phyloP scores from a whole-genome alignment of 2,113 vertebrate genomes.

The Symphodus melops region DNA sequence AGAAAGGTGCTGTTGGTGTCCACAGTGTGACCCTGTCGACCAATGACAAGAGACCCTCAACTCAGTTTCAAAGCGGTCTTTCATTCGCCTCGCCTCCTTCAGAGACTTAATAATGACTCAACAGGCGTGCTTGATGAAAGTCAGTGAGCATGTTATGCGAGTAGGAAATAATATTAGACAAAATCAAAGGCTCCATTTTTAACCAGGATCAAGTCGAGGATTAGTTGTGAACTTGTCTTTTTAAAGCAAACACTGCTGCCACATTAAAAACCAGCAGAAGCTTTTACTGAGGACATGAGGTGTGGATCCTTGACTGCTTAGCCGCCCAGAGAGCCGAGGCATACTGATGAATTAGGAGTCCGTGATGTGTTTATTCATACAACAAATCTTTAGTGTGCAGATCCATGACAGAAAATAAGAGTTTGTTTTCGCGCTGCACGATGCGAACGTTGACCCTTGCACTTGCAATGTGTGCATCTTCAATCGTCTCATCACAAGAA shows the following conservation, averaged over 20 bases:
- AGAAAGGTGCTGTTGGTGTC: conserved; percentile 96
- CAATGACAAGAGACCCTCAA: conserved; percentile 2
- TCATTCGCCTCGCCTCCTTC: not conserved
- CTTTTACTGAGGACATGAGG: conserved; percentile 17
- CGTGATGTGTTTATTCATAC: conserved; percentile 8
- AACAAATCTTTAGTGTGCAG: conserved; percentile 1
- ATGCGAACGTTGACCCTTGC: no score
- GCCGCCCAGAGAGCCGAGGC: not conserved
- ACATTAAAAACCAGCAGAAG: conserved; percentile 36
- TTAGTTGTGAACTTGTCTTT: conserved; percentile 21
- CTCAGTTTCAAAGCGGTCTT: not conserved
- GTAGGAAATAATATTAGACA: conserved; percentile 29
- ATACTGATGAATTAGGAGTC: conserved; percentile 12
- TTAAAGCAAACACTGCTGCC: conserved; percentile 23
- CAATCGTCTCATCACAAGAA: no score
- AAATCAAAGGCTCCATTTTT: conserved; percentile 55
- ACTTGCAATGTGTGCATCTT: no score
- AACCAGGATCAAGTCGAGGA: conserved; percentile 40
- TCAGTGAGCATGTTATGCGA: conserved; percentile 4
- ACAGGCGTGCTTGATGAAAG: conserved; percentile 29
- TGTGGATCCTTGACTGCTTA: not conserved
- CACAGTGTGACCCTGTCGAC: conserved; percentile 89
- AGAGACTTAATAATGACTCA: conserved; percentile 19
- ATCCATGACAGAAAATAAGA: not conserved
- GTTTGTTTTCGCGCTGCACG: no score